Conservation (phyloP, 2,888 invertebrate genomes). For the Junonia oenone region DNA sequence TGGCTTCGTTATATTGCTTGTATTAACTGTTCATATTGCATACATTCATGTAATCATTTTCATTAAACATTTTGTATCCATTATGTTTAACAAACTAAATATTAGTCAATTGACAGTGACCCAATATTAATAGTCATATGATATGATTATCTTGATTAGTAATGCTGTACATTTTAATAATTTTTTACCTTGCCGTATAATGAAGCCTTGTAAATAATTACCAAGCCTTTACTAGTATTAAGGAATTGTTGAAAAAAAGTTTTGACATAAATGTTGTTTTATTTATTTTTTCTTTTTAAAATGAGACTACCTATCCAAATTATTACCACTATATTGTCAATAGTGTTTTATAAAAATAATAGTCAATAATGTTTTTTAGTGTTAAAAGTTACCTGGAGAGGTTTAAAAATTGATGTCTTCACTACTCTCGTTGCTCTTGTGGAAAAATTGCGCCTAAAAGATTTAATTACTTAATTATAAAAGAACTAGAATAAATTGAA, state of each 20-base stretch:
- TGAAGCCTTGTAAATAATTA: slow-evolving; percentile 77
- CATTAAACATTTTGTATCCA: slow-evolving; percentile 16
- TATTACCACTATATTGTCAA: too few relatives aligned
- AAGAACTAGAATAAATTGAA: too few relatives aligned
- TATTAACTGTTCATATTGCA: slow-evolving; percentile 10
- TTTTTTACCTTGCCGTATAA: slow-evolving; percentile 77
- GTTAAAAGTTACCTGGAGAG: too few relatives aligned
- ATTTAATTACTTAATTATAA: too few relatives aligned
- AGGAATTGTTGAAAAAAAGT: slow-evolving; percentile 71
- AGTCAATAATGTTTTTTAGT: too few relatives aligned
- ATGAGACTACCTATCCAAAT: too few relatives aligned
- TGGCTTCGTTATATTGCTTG: slow-evolving; percentile 45
- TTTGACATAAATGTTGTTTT: slow-evolving; percentile 65
- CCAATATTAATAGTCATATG: slow-evolving; percentile 59
- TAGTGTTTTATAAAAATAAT: too few relatives aligned
- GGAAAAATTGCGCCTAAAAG: too few relatives aligned
- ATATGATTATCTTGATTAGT: slow-evolving; percentile 47
- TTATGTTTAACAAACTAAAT: slow-evolving; percentile 1
- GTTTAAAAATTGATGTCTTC: too few relatives aligned
- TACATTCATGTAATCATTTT: slow-evolving; percentile 4
- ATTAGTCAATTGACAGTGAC: slow-evolving; percentile 34
- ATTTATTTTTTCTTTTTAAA: too few relatives aligned
- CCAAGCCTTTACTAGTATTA: slow-evolving; percentile 73
- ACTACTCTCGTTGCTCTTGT: too few relatives aligned
- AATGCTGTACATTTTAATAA: slow-evolving; percentile 58